phyloP scores from a whole-genome alignment of 1,140 invertebrate genomes.

The Aethina tumida region DNA sequence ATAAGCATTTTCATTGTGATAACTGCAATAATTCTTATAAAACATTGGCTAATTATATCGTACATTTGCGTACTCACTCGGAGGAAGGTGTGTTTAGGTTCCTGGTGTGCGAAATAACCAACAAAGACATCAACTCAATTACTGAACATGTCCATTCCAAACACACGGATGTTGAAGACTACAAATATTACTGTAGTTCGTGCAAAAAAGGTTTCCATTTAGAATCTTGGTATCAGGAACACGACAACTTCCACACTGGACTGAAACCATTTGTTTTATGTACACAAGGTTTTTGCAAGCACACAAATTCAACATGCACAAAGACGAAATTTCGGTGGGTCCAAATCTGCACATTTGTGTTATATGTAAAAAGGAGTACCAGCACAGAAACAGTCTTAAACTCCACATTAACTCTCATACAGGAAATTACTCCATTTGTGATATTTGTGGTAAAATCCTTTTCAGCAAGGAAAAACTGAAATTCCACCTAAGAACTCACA shows the following conservation, averaged over 20 bases:
- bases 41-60: slow-evolving; percentile 24
- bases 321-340: slow-evolving; percentile 20
- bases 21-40: slow-evolving; percentile 28
- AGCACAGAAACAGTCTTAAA: slow-evolving; percentile 25
- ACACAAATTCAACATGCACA: slow-evolving; percentile 25
- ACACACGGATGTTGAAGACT: too few relatives aligned
- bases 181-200: slow-evolving; percentile 29
- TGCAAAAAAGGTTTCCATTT: slow-evolving; percentile 33
- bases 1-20: slow-evolving; percentile 43
- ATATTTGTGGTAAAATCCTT: slow-evolving; percentile 32
- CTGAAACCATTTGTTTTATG: slow-evolving; percentile 44
- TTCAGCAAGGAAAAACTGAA: slow-evolving; percentile 30
- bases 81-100: slow-evolving; percentile 39
- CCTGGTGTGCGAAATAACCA: slow-evolving; percentile 37
- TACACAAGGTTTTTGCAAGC: slow-evolving; percentile 31
- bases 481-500: slow-evolving; percentile 41
- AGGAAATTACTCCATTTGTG: slow-evolving; percentile 28
- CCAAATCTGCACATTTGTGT: slow-evolving; percentile 25
- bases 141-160: slow-evolving; percentile 23
- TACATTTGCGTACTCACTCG: slow-evolving; percentile 35
- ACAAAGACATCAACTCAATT: slow-evolving; percentile 24
- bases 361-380: slow-evolving; percentile 30
- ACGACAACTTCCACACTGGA: slow-evolving; percentile 42
- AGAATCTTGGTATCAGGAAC: slow-evolving; percentile 28
- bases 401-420: slow-evolving; percentile 29